Base-by-base conservation (phyloP, 1,140 invertebrate species). In the Panagrolaimus sp. region DNA sequence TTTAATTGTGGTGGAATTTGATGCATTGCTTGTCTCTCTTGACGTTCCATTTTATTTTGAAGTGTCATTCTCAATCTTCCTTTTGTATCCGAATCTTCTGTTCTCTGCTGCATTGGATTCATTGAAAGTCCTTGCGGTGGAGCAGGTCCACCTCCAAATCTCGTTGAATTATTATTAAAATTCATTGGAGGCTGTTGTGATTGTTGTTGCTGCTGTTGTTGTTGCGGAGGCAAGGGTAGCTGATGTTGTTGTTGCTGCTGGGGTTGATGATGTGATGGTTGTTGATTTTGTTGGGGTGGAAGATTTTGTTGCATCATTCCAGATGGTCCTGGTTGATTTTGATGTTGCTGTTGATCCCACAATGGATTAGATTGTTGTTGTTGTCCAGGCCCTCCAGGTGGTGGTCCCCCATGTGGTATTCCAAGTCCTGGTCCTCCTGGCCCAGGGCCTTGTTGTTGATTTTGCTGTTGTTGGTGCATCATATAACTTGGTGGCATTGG, bases 281-380 rank as follows among this genome's bases (percentile, higher is more conserved):
- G 52, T 28, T n/a, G 17, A 4, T n/a, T 12, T 8, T 58, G 52
- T 17, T 58, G 52, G 1, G 52, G 52, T 4, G 52, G 52, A 5
- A n/a, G 48, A n/a, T 52, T n/a, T 21, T 52, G 21, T 28, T 21
- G 52, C 52, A 58, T 58, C 15, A n/a, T 21, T 26, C 52, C 52
- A 5, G 21, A 12, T 26, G 8, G 28, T 58, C 10, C 21, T 4
- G 48, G 48, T 1, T 7, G n/a, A 0, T 24, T 24, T 14, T n/a
- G 48, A n/a, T 21, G 12, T 14, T 28, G 52, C 28, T 10, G 52
- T 28, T 21, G 52, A 21, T 26, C 21, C 28, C 52, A 21, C 10
- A 28, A 28, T 12, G 21, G 21, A 10, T 28, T 28, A 12, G 52
- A 28, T 58, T 58, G 52, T 0, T 28, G 21, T 26, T 21, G 52